Evolutionary conservation across 2,113 vertebrate genomes (phyloP), one percentile per base, ranked within the genome.

Genomic region (Seriola quinqueradiata): DNA sequence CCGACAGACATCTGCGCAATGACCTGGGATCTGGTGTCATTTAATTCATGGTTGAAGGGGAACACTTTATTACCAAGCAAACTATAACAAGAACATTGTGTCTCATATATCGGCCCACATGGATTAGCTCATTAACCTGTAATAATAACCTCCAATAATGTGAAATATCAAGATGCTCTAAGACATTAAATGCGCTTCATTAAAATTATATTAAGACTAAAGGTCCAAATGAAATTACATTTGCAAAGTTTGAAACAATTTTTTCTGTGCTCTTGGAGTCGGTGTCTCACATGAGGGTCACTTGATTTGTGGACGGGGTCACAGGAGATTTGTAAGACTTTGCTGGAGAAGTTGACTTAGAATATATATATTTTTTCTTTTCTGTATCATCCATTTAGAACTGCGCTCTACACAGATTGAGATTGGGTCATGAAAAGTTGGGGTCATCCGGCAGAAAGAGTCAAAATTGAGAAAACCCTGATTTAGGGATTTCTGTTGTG

Each of bases 401-500:
- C 10, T 63, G 40, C 25, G 1, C 8, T 42, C 9, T 34, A 16
- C 21, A 32, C 21, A 36, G 8, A 70, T 40, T 54, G 21, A 70
- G 7, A 23, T 9, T 34, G 8, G 10, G 25, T 54, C 16, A 0
- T 55, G 13, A 64, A 87, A 64, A 73, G 16, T 19, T 44, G 8
- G 57, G 40, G 40, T 59, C n/a, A 65, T 32, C 1, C 28, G 21
- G 38, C 21, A 17, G 8, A 58, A 70, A 57, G 61, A 38, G 59
- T 36, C 12, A 12, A 46, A 44, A 10, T 38, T 34, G 7, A 28
- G 13, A 46, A 76, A 76, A 44, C 0, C 21, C 21, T 66, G 7
- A 42, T 68, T 77, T n/a, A 23, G 61, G 50, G 48, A 46, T 82
- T 71, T 67, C 34, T 83, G 34, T 61, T 69, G 13, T 40, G 19